Evolutionary conservation across 2,888 invertebrate genomes (phyloP), one percentile per base, ranked within the genome.

Genomic region (Strigamia transsilvanica): DNA sequence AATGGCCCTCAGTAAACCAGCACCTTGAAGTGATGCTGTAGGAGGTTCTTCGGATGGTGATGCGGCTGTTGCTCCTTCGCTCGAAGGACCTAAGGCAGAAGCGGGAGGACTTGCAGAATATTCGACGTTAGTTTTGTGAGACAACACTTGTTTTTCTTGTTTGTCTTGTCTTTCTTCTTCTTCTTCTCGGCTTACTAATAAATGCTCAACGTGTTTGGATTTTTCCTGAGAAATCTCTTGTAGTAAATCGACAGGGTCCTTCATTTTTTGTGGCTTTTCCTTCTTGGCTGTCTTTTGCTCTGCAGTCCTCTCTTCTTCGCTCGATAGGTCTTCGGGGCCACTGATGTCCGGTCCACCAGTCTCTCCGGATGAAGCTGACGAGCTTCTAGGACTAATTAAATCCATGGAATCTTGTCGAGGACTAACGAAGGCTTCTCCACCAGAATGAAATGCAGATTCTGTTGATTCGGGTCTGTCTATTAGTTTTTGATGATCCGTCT

Each of bases 281-380:
- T 78, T 27, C 61, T 84, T 88, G 80, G 51, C 83, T 86, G 84
- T 88, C 82, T 79, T 89, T 34, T 90, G 90, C 84, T 90, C 89
- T 79, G 82, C 83, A 9, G 84, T 83, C 46, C 46, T 46, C 21
- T 84, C 86, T 83, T 92, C 92, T 77, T 92, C 91, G 56, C 42
- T 81, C 42, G 79, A 46, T 32, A 51, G 92, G 85, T 93, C 94
- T 84, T 92, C 90, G 7, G 92, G 92, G 2, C 88, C 88, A 13
- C 95, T 95, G 87, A 94, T 94, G 85, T 96, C 95, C 0, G 96
- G 96, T 0, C 96, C 96, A 10, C 95, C 95, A 15, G 96, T 96
- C 86, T 94, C 94, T 1, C 95, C 95, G 0, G 95, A 95, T 12
- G 81, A 81, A 32, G 81, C 81, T 18, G 83, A 82, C 13, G 82